Percentiles rank a stretch among this genome's conserved stretches.
These are phyloP conservation scores for Lepilemur ruficaudatus DNA, from an alignment of 2,797 vertebrate genomes.

Conservation along the genomic window DNA sequence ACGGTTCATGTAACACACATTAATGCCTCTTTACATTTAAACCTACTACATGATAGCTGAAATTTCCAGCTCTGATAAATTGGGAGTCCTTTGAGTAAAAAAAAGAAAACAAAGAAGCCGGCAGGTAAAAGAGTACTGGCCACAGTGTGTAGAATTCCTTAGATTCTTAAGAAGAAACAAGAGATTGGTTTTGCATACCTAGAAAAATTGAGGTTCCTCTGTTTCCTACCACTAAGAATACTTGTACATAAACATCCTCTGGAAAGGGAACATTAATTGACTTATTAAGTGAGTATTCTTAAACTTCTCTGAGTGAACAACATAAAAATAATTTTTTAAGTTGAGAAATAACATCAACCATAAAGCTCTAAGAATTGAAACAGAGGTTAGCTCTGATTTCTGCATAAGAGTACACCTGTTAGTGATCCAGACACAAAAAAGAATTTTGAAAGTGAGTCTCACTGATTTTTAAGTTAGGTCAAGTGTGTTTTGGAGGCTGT, in stretches of 20 bases:
- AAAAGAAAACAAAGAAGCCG: too few relatives aligned
- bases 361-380: slow-evolving; percentile 34
- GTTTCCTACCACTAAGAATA: not conserved
- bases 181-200: not conserved
- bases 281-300: not conserved
- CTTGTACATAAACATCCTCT: not conserved
- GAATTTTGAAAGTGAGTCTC: not conserved
- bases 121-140: not conserved
- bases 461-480: not conserved
- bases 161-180: not conserved
- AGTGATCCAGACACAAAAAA: not conserved
- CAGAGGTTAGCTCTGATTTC: not conserved
- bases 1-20: not conserved
- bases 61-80: not conserved
- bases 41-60: not conserved
- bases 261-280: not conserved
- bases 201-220: not conserved
- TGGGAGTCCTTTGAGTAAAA: not conserved
- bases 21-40: not conserved
- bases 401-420: not conserved
- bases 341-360: not conserved
- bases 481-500: not conserved
- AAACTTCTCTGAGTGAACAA: not conserved
- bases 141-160: not conserved
- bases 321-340: not conserved